These are phyloP conservation scores for Spilosoma lubricipeda DNA, from an alignment of 2,888 invertebrate genomes.

Conservation along the genomic window DNA sequence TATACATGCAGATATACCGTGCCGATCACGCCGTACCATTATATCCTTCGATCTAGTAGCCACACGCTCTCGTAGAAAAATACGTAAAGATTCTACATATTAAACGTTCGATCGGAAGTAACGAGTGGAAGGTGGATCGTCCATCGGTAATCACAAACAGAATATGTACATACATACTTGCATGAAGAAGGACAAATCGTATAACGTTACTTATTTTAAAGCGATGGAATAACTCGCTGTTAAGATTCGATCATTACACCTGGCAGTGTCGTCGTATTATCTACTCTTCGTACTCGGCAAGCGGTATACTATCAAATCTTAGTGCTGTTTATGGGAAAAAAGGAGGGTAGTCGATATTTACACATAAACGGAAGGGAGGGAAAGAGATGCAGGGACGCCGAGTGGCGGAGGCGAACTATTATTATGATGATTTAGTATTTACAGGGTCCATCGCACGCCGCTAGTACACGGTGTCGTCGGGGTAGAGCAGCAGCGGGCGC, in stretches of 20 bases:
- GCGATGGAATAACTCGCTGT: conserved; percentile 20
- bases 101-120: not conserved
- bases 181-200: not conserved
- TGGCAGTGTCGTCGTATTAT: conserved; percentile 36
- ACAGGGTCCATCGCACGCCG: conserved; percentile 37
- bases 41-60: not conserved
- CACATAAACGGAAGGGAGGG: conserved; percentile 40
- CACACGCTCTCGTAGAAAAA: not conserved
- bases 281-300: conserved; percentile 34
- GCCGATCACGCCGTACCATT: not conserved
- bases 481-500: conserved; percentile 68
- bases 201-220: conserved; percentile 9
- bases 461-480: conserved; percentile 80
- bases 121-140: not conserved
- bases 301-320: conserved; percentile 42
- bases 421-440: conserved; percentile 49
- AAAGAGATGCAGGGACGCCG: not conserved
- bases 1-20: not conserved
- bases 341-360: conserved; percentile 34
- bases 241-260: conserved; percentile 25
- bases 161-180: not conserved
- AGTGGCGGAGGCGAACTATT: conserved; percentile 31
- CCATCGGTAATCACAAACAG: conserved; percentile 4
- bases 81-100: no score
- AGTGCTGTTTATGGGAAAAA: conserved; percentile 31